Conservation (phyloP, 92 coral and sea anemone genomes). For the Actinostola sp. region DNA sequence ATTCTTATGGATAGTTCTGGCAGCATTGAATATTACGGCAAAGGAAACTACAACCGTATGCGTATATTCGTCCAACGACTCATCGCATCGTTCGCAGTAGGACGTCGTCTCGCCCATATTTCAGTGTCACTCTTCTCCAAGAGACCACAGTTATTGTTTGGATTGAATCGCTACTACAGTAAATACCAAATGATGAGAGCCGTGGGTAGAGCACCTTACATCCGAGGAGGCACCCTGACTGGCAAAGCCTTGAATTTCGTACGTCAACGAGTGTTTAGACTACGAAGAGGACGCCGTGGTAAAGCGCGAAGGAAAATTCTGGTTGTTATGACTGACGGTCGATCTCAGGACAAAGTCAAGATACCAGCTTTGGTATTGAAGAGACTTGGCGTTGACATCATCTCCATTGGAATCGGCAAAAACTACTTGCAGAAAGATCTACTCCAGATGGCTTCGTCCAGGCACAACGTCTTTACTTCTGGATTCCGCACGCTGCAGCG, state of each 20-base stretch:
- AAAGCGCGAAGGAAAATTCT: conserved; percentile 24
- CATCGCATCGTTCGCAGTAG: conserved; percentile 58
- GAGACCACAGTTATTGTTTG: conserved; percentile 43
- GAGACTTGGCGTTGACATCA: conserved; percentile 30
- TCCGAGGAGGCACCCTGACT: conserved; percentile 64
- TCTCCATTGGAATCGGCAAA: conserved; percentile 50
- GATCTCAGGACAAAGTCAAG: conserved; percentile 45
- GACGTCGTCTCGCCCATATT: conserved; percentile 50
- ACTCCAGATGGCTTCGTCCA: conserved; percentile 48
- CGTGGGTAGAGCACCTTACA: conserved; percentile 59
- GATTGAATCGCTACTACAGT: conserved; percentile 42
- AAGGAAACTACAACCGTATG: conserved; percentile 66
- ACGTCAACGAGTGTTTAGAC: conserved; percentile 23
- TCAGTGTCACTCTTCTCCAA: conserved; percentile 50
- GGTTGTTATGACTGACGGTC: conserved; percentile 55
- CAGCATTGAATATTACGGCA: conserved; percentile 53
- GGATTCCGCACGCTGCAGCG: conserved; percentile 51
- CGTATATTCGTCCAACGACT: conserved; percentile 62
- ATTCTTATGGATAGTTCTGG: conserved; percentile 78
- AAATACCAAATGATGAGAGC: conserved; percentile 56
- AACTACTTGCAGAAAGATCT: conserved; percentile 19
- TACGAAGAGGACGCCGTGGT: conserved; percentile 13
- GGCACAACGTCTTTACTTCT: conserved; percentile 31
- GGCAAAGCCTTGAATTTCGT: conserved; percentile 59
- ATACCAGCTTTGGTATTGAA: conserved; percentile 39